Evolutionary conservation across 2,113 vertebrate species (phyloP).

Genomic region (Melanerpes aurifrons): DNA sequence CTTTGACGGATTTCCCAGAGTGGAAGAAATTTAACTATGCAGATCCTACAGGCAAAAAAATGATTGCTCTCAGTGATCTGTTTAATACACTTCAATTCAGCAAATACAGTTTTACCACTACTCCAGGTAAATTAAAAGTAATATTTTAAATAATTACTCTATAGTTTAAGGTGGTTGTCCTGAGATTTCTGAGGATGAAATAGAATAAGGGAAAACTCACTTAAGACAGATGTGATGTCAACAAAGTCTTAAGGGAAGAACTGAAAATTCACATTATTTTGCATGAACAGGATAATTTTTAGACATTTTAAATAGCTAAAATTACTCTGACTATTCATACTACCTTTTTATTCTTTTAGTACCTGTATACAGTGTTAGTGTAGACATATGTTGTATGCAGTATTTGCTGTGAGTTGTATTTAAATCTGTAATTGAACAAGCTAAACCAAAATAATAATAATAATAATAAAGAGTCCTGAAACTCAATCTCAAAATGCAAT

Average conservation of each 20-base stretch:
- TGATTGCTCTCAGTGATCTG: neutral
- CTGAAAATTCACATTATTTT: neutral
- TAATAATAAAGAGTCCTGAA: neutral
- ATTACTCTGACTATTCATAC: neutral
- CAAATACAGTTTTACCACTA: conserved; percentile 35
- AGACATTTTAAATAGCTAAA: neutral
- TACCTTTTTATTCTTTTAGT: neutral
- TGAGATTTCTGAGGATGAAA: conserved; percentile 21
- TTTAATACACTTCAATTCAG: conserved; percentile 19
- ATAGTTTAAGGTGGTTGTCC: neutral
- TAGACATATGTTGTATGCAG: neutral
- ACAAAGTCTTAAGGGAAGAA: neutral
- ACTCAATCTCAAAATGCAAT: neutral
- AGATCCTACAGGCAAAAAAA: conserved; percentile 5
- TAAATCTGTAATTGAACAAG: neutral
- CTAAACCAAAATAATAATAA: neutral
- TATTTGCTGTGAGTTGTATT: neutral
- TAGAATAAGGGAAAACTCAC: neutral
- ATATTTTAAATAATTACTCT: conserved; percentile 8
- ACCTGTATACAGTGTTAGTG: neutral
- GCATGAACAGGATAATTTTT: neutral
- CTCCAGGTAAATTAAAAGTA: conserved; percentile 48
- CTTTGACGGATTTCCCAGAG: conserved; percentile 39
- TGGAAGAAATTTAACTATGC: conserved; percentile 47
- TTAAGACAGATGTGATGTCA: neutral